Conservation (phyloP, 2,113 vertebrate genomes). For the Psittacara wagleri region DNA sequence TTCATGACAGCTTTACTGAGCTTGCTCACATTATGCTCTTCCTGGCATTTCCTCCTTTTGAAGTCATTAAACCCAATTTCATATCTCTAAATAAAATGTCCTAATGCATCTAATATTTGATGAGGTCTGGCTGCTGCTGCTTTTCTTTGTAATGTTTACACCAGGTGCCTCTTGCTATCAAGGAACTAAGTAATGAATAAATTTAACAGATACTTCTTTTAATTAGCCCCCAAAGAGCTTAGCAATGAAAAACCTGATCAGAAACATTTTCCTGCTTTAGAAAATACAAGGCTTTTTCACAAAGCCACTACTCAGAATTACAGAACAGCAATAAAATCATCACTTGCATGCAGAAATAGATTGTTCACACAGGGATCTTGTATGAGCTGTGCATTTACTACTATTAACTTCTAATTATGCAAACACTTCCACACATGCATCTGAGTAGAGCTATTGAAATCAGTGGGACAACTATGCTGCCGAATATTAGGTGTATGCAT, state of each 20-base stretch:
- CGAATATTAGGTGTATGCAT: neutral
- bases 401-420: conserved; percentile 33
- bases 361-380: conserved; percentile 30
- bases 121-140: conserved; percentile 47
- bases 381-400: conserved; percentile 23
- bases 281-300: conserved; percentile 46
- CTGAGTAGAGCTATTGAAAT: neutral
- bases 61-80: conserved; percentile 54
- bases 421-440: neutral
- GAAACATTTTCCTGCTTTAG: conserved; percentile 37
- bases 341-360: conserved; percentile 32
- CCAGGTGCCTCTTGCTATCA: conserved; percentile 61
- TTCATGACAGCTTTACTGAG: conserved; percentile 40
- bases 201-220: conserved; percentile 60
- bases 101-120: conserved; percentile 33
- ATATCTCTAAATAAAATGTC: conserved; percentile 60
- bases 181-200: conserved; percentile 53
- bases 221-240: conserved; percentile 62
- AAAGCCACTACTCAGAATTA: conserved; percentile 17
- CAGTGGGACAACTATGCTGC: neutral
- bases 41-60: conserved; percentile 49
- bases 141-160: conserved; percentile 49
- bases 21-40: neutral
- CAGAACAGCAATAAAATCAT: conserved; percentile 45
- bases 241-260: conserved; percentile 45